These are phyloP conservation scores for Aphelinus atriplicis DNA, from an alignment of 1,140 invertebrate genomes.

Conservation along the genomic window DNA sequence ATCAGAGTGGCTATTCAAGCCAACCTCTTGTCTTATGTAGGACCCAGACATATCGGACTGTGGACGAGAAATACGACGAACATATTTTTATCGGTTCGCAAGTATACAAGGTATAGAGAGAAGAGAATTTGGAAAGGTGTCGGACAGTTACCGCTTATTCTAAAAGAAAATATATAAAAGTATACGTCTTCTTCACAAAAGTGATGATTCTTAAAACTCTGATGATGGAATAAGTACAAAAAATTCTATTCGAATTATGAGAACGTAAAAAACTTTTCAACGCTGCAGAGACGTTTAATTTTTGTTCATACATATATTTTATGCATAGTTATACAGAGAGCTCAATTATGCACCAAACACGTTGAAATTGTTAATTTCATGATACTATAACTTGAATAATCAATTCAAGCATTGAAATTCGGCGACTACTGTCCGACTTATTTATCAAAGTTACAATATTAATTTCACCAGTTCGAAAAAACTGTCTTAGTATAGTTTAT, in stretches of 20 bases:
- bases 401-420: too few species aligned
- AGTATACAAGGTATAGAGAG: slow-evolving; percentile 9
- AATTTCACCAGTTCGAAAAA: slow-evolving; percentile 8
- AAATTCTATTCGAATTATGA: too few species aligned
- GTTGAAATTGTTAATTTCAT: too few species aligned
- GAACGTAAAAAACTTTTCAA: too few species aligned
- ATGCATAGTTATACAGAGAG: too few species aligned
- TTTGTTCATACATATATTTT: too few species aligned
- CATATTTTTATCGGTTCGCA: slow-evolving; percentile 35
- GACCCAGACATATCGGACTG: slow-evolving; percentile 52
- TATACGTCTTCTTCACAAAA: too few species aligned
- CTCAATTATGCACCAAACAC: too few species aligned
- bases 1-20: slow-evolving; percentile 15
- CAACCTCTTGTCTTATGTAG: slow-evolving; percentile 37
- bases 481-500: slow-evolving; percentile 25
- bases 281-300: too few species aligned
- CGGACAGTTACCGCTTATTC: slow-evolving; percentile 8
- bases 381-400: too few species aligned
- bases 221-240: too few species aligned
- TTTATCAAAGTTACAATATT: slow-evolving; percentile 16
- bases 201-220: too few species aligned
- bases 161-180: neutral
- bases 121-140: slow-evolving; percentile 18
- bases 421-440: slow-evolving; percentile 24
- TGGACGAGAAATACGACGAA: slow-evolving; percentile 36